Evolutionary conservation across 1,140 invertebrate genomes (phyloP).

Genomic region (Paraescarpia echinospica): DNA sequence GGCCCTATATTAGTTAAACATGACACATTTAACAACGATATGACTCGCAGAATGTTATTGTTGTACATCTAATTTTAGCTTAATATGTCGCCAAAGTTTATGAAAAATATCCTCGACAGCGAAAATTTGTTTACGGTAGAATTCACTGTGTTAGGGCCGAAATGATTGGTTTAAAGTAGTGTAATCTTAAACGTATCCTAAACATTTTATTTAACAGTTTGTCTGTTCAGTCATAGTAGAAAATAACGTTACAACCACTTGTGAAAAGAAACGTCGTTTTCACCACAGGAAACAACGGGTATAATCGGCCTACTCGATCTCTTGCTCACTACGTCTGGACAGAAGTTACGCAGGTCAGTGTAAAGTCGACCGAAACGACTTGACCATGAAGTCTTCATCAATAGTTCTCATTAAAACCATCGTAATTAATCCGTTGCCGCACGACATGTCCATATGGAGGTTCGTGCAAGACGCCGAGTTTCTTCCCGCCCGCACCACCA

Average conservation of each 20-base stretch:
- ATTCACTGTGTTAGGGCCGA: neutral
- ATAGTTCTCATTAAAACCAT: constrained; percentile 6
- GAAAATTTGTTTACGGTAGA: too few species aligned
- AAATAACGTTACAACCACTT: neutral
- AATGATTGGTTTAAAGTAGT: neutral
- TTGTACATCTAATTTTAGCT: neutral
- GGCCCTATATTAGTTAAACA: neutral
- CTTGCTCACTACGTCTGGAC: neutral
- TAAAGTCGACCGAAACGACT: neutral
- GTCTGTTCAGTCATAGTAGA: neutral
- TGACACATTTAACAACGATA: neutral
- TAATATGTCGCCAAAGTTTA: too few species aligned
- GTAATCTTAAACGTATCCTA: neutral
- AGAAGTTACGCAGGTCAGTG: neutral
- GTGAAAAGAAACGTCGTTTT: neutral
- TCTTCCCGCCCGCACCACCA: neutral
- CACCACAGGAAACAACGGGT: neutral
- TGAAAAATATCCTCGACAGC: too few species aligned
- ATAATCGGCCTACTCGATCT: neutral
- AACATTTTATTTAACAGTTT: neutral
- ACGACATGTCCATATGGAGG: neutral
- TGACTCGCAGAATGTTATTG: neutral
- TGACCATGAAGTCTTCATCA: neutral
- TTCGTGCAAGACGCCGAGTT: constrained; percentile 3
- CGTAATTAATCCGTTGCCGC: neutral